Evolutionary conservation across 2,797 vertebrate species (phyloP).

Genomic region (Heteromormyrus szaboi): DNA sequence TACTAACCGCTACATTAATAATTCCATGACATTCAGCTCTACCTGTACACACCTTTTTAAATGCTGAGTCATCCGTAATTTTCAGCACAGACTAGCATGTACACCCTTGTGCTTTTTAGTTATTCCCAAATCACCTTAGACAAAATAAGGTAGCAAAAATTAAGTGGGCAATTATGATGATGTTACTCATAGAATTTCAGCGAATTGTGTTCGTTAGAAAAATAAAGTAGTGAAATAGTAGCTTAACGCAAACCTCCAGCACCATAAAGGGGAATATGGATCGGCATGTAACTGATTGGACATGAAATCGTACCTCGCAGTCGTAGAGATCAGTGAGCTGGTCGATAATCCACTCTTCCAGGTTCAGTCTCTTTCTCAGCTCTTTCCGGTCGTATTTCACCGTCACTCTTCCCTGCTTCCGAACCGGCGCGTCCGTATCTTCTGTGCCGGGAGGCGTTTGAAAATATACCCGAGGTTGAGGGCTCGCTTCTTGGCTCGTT

Average conservation of each 20-base stretch:
- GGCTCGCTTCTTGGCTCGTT: conserved; percentile 46
- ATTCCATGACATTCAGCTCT: neutral
- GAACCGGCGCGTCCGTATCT: conserved; percentile 49
- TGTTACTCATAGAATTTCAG: neutral
- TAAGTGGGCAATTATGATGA: neutral
- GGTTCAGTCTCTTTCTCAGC: conserved; percentile 71
- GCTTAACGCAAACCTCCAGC: neutral
- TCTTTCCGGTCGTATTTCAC: conserved; percentile 82
- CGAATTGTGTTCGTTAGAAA: neutral
- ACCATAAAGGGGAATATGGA: neutral
- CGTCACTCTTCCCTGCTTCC: conserved; percentile 77
- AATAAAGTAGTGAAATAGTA: neutral
- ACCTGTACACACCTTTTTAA: neutral
- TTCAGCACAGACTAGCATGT: neutral
- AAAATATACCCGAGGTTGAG: conserved; percentile 48
- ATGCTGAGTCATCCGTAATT: neutral
- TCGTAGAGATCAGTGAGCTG: conserved; percentile 77
- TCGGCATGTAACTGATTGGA: neutral
- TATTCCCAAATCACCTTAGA: neutral
- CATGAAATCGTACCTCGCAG: conserved; percentile 57
- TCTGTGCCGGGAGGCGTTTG: conserved; percentile 47
- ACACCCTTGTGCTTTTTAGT: neutral
- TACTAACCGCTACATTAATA: neutral
- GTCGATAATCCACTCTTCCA: conserved; percentile 82
- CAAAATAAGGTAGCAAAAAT: neutral